Base-by-base conservation (phyloP, 2,888 invertebrate genomes). In the Amphipyra tragopoginis region DNA sequence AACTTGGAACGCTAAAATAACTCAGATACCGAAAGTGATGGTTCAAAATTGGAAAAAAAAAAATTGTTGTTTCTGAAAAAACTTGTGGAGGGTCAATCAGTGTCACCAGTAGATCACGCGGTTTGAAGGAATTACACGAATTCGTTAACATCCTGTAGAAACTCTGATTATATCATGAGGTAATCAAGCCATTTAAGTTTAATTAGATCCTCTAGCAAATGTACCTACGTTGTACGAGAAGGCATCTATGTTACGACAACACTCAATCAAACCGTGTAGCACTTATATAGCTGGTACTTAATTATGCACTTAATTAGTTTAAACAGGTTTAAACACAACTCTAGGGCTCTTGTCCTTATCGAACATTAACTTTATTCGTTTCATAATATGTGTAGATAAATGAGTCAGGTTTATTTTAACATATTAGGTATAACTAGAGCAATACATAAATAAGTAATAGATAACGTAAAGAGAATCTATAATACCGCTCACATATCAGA, bases 161-260 rank as follows among this genome's bases (percentile, higher is more conserved):
- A 33, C 39, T 39, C 33, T 26, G 10, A 56, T 59, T 62, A 15
- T 44, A 14, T 50, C 44, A 33, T 14, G 33, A 14, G 8, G 39
- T 45, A 57, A 60, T 45, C 15, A 71, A 66, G 21, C 42, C 26
- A n/a, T n/a, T 45, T 44, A 57, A 34, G 58, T 52, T 50, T 44
- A 69, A 68, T 69, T 49, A 36, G 55, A n/a, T 54, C n/a, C 42
- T 67, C 52, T 45, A 56, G 42, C 21, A 51, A 59, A 53, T 56
- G 54, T 21, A 52, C 11, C 11, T 11, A 7, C 21, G 21, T 15
- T 43, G 42, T 34, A 51, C 29, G 6, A 26, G 26, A 57, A 45
- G 33, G 21, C 48, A 40, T 50, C 45, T 44, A 15, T 36, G 40
- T 65, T 49, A 55, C 43, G 48, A 34, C 33, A 29, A 21, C 8